Percentiles rank a stretch among this genome's conserved stretches.
phyloP scores from a whole-genome alignment of 2,797 vertebrate genomes.

The Podarcis lilfordi region DNA sequence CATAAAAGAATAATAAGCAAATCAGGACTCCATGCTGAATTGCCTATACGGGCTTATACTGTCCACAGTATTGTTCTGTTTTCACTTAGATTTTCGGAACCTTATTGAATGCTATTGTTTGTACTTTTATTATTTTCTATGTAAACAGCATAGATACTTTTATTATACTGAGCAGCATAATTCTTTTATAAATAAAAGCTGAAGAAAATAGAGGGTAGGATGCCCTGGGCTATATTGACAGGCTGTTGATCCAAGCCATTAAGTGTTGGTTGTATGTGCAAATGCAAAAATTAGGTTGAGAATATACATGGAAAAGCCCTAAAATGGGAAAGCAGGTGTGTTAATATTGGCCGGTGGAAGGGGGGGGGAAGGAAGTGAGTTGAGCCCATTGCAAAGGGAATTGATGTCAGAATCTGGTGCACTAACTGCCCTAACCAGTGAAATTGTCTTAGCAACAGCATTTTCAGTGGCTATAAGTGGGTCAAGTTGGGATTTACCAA shows the following conservation, averaged over 20 bases:
- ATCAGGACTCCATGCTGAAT: neutral
- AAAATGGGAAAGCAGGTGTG: neutral
- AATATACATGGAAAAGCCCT: neutral
- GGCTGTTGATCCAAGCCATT: neutral
- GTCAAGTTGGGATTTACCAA: constrained; percentile 36
- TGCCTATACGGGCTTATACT: neutral
- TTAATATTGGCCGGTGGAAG: neutral
- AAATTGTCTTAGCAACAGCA: constrained; percentile 21
- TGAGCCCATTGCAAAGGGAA: neutral
- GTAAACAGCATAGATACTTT: too few species aligned
- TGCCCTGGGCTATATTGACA: neutral
- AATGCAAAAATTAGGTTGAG: neutral
- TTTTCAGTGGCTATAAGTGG: constrained; percentile 29
- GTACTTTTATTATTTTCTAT: too few species aligned
- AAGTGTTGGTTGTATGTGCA: neutral
- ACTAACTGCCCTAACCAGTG: neutral
- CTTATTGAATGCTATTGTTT: too few species aligned
- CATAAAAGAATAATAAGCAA: neutral
- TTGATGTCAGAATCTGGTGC: neutral
- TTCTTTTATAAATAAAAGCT: neutral
- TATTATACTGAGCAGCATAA: too few species aligned
- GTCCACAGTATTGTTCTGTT: too few species aligned
- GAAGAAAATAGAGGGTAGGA: neutral
- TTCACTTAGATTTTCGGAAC: too few species aligned
- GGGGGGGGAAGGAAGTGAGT: too few species aligned